phyloP scores from a whole-genome alignment of 2,888 invertebrate species.

The Rhingia campestris region DNA sequence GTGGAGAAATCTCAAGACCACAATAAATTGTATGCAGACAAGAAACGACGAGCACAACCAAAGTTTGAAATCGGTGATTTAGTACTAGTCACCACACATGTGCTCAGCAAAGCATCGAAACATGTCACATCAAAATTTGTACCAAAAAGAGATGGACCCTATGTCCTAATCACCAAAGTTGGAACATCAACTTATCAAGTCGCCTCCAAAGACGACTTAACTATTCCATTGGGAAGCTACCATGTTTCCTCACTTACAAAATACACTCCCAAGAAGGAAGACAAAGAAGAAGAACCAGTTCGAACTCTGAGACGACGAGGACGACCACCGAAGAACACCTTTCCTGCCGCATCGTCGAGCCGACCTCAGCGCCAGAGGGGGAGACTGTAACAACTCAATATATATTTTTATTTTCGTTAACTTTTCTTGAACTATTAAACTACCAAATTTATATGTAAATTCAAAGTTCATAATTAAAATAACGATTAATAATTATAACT shows the following conservation, averaged over 20 bases:
- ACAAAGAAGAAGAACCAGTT: constrained; percentile 10
- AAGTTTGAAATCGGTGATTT: not conserved
- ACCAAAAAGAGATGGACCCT: too few relatives aligned
- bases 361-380: too few relatives aligned
- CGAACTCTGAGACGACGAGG: constrained; percentile 20
- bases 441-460: too few relatives aligned
- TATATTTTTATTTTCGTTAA: too few relatives aligned
- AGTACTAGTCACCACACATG: constrained; percentile 16
- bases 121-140: constrained; percentile 20
- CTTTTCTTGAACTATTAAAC: too few relatives aligned
- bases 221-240: constrained; percentile 21
- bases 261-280: not conserved
- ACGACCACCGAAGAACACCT: constrained; percentile 3
- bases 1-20: constrained; percentile 41
- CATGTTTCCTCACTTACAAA: constrained; percentile 17
- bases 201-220: too few relatives aligned
- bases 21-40: constrained; percentile 33
- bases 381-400: too few relatives aligned
- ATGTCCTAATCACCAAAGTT: too few relatives aligned
- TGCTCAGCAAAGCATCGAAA: constrained; percentile 19
- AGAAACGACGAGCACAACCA: constrained; percentile 13
- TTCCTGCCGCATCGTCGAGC: not conserved
- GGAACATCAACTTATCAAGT: too few relatives aligned
- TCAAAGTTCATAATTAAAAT: too few relatives aligned
- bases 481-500: too few relatives aligned